Base-by-base conservation (phyloP, 2,888 invertebrate genomes). In the Drosophila dives region DNA sequence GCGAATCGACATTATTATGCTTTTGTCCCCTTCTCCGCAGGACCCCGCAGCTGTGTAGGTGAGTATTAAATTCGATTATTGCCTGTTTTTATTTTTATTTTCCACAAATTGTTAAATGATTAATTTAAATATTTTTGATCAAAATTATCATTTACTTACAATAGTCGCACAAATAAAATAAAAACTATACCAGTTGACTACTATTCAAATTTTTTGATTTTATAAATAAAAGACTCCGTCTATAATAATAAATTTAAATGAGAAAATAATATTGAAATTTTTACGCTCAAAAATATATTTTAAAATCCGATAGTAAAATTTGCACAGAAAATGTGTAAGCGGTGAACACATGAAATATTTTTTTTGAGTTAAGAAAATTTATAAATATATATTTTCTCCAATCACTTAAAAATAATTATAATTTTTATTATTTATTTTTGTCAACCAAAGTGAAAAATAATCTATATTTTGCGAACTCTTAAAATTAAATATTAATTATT, bases 1-100 rank as follows among this genome's bases (percentile, higher is more conserved):
- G 95, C 95, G 56, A 95, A 95, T 83, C 95, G 97, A 71, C 97
- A 97, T 90, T 97, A 96, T 90, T 97, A 97, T 91, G 95, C 96
- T 6, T 97, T 95, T 88, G 95, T 97, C 61, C 97, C 97, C 15
- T 97, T 97, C 94, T 97, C 96, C 59, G 97, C 97, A 72, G 97
- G 97, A 45, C 97, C 97, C 7, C 95, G 97, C 86, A 96, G 96
- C 93, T 96, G 96, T 91, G 96, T 96, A 72, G 96, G 96, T 96
- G 86, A 94, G 95, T 93, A 61, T 33, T 23, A 15, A 23, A 15
- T 8, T 20, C 15, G 15, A 45, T 20, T 45, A 4, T 20, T 42
- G n/a, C 1, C 5, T 42, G 42, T 11, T n/a, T n/a, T 20, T 42
- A 11, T 12, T 42, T 42, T 20, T 11, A 11, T 42, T 42, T 20